A percentile compares a stretch with the other conserved stretches of the same genome.
Evolutionary conservation across 1,140 invertebrate genomes (phyloP).

Genomic region (Drosophila tropicalis): DNA sequence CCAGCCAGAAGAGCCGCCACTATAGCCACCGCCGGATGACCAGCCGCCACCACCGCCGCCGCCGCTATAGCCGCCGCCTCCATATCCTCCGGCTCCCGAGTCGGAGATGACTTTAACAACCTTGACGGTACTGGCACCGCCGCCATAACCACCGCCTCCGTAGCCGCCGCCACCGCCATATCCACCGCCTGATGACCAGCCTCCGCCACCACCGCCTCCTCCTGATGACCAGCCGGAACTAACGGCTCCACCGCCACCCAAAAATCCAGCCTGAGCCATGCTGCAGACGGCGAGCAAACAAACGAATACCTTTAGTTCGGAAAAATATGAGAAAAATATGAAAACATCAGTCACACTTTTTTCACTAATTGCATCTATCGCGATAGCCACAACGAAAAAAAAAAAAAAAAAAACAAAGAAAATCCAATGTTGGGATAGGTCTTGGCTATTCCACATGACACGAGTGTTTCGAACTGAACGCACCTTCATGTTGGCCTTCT

Average conservation of each 20-base stretch:
- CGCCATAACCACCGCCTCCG: slow-evolving; percentile 32
- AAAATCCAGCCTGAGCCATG: slow-evolving; percentile 70
- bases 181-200: slow-evolving; percentile 25
- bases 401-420: slow-evolving; percentile 8
- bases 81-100: slow-evolving; percentile 38
- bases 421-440: slow-evolving; percentile 4
- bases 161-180: slow-evolving; percentile 26
- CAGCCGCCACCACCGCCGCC: slow-evolving; percentile 22
- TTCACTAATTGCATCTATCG: slow-evolving; percentile 16
- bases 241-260: slow-evolving; percentile 49
- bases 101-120: slow-evolving; percentile 64
- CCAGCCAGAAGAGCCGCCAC: slow-evolving; percentile 33
- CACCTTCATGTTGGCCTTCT: slow-evolving; percentile 63
- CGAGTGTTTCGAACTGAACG: slow-evolving; percentile 28
- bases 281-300: slow-evolving; percentile 74
- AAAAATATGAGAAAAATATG: slow-evolving; percentile 4
- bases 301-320: slow-evolving; percentile 62
- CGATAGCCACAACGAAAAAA: slow-evolving; percentile 3
- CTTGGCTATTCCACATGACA: slow-evolving; percentile 38
- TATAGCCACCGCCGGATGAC: slow-evolving; percentile 26
- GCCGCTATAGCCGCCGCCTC: slow-evolving; percentile 35
- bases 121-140: slow-evolving; percentile 46
- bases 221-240: slow-evolving; percentile 55
- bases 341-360: slow-evolving; percentile 23
- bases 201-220: slow-evolving; percentile 39